Evolutionary conservation across 2,113 vertebrate genomes (phyloP).

Genomic region (Dicrurus megarhynchus): DNA sequence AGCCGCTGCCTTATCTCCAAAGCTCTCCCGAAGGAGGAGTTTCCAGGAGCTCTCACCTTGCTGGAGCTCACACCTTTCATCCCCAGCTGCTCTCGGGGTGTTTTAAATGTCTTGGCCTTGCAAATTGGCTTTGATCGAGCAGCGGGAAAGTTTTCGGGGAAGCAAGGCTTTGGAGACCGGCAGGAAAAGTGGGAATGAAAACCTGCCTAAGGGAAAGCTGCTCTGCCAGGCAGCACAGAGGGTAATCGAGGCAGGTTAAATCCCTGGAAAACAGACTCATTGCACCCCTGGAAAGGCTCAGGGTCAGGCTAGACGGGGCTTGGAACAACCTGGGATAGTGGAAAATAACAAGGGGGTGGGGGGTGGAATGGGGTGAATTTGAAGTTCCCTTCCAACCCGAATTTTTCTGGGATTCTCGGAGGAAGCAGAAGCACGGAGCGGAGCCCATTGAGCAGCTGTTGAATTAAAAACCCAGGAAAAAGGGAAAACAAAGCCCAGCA

Average conservation of each 20-base stretch:
- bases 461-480: background rate
- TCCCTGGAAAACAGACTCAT: rapidly evolving
- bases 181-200: background rate
- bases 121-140: background rate
- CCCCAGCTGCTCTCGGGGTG: background rate
- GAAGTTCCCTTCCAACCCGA: background rate
- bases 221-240: too few relatives aligned
- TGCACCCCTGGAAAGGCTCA: background rate
- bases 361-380: background rate
- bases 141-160: background rate
- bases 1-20: background rate
- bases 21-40: background rate
- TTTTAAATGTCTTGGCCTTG: background rate
- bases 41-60: background rate
- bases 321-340: background rate
- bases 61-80: background rate
- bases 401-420: rapidly evolving
- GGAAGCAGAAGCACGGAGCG: background rate
- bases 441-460: rapidly evolving
- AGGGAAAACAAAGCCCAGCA: background rate
- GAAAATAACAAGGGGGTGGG: background rate
- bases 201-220: background rate
- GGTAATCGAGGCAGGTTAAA: rapidly evolving
- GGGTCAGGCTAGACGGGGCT: background rate
- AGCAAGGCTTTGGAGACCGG: background rate